phyloP scores from a whole-genome alignment of 2,888 invertebrate genomes.

The Caradrina kadenii region DNA sequence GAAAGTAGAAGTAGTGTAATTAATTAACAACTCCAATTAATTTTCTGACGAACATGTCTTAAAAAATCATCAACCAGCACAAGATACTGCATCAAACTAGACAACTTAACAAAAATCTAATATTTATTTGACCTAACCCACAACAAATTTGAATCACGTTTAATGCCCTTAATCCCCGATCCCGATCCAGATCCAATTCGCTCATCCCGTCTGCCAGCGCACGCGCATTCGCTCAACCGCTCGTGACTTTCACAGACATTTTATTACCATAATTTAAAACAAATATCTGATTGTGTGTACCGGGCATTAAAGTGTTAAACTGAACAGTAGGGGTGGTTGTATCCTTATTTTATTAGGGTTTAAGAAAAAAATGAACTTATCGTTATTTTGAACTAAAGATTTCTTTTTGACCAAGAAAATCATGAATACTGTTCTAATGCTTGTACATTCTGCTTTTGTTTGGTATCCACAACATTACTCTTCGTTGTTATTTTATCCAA shows the following conservation, averaged over 20 bases:
- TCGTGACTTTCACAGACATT: conserved; percentile 90
- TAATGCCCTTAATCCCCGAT: conserved; percentile 68
- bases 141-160: conserved; percentile 68
- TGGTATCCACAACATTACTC: neutral
- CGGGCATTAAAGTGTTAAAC: conserved; percentile 90
- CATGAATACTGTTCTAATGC: neutral
- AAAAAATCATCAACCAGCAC: neutral
- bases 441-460: neutral
- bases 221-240: conserved; percentile 82
- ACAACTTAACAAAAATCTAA: conserved; percentile 2
- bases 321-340: conserved; percentile 81
- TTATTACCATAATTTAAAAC: conserved; percentile 92
- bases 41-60: neutral
- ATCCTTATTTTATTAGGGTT: conserved; percentile 42
- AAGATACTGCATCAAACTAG: neutral
- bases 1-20: no score
- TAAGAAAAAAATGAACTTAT: neutral
- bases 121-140: conserved; percentile 64
- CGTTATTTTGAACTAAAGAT: fast-evolving
- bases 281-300: conserved; percentile 91
- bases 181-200: conserved; percentile 82
- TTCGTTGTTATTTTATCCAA: neutral
- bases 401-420: neutral
- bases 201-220: conserved; percentile 76
- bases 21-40: neutral